These are phyloP conservation scores for Neopelma chrysocephalum DNA, from an alignment of 2,797 vertebrate genomes.

Conservation along the genomic window DNA sequence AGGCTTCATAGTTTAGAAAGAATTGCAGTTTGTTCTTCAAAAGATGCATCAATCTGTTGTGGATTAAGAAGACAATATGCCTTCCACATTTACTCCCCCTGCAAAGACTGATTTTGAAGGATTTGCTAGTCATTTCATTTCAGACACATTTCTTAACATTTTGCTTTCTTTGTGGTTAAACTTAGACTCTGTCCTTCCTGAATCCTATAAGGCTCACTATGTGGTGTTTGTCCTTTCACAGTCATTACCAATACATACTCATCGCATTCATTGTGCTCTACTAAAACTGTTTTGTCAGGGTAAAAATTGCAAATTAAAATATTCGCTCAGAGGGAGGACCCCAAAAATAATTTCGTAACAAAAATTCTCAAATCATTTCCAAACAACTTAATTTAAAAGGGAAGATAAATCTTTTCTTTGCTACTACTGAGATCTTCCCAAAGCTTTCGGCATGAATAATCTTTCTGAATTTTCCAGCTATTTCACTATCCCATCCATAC, in stretches of 20 bases:
- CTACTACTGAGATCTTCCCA: not conserved
- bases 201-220: not conserved
- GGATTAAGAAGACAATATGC: slow-evolving; percentile 45
- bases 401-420: not conserved
- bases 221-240: not conserved
- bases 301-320: not conserved
- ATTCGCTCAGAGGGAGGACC: not conserved
- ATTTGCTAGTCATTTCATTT: slow-evolving; percentile 33
- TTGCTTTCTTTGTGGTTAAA: slow-evolving; percentile 15
- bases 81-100: slow-evolving; percentile 5
- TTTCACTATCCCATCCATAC: not conserved
- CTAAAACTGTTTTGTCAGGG: not conserved
- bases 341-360: not conserved
- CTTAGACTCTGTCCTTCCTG: not conserved
- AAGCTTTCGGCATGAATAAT: not conserved
- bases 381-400: not conserved
- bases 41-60: not conserved
- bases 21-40: slow-evolving; percentile 39
- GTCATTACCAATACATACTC: not conserved
- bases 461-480: not conserved
- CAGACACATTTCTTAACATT: slow-evolving; percentile 24
- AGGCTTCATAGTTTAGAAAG: slow-evolving; percentile 1
- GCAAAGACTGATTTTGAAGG: slow-evolving; percentile 5
- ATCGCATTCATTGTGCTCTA: not conserved
- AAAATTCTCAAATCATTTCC: not conserved